phyloP scores from a whole-genome alignment of 2,113 vertebrate genomes.

The Psittacula cyanocephala region DNA sequence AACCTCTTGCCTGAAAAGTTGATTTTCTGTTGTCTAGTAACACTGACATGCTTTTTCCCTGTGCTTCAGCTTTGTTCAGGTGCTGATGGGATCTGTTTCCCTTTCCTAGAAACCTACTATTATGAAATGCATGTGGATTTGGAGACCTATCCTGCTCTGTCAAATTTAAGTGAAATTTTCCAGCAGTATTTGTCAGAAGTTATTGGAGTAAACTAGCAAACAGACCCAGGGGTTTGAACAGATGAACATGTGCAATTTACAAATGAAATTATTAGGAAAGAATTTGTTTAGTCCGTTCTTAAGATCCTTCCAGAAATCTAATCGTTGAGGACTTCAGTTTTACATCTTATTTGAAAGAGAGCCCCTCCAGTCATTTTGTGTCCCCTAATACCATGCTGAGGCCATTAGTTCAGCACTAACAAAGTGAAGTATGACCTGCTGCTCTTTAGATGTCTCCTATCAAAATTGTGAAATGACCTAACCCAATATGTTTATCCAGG shows the following conservation, averaged over 20 bases:
- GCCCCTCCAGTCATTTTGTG: neutral
- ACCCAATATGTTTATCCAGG: neutral
- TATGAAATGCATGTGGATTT: neutral
- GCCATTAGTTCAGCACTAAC: neutral
- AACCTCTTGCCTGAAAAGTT: neutral
- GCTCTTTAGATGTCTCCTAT: neutral
- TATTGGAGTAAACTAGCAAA: neutral
- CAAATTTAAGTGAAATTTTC: neutral
- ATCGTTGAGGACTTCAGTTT: neutral
- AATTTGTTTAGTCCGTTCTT: neutral
- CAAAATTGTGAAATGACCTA: neutral
- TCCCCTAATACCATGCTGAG: neutral
- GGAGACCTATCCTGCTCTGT: neutral
- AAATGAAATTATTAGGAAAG: neutral
- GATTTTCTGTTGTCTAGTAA: neutral
- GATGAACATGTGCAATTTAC: neutral
- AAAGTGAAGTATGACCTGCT: neutral
- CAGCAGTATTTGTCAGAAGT: neutral
- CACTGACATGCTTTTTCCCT: neutral
- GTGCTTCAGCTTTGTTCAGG: neutral
- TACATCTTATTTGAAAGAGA: neutral
- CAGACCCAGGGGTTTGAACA: neutral
- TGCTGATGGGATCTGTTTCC: neutral
- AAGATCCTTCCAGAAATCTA: neutral
- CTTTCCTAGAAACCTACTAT: neutral